Evolutionary conservation across 2,888 invertebrate species (phyloP).

Genomic region (Tenodera sinensis): DNA sequence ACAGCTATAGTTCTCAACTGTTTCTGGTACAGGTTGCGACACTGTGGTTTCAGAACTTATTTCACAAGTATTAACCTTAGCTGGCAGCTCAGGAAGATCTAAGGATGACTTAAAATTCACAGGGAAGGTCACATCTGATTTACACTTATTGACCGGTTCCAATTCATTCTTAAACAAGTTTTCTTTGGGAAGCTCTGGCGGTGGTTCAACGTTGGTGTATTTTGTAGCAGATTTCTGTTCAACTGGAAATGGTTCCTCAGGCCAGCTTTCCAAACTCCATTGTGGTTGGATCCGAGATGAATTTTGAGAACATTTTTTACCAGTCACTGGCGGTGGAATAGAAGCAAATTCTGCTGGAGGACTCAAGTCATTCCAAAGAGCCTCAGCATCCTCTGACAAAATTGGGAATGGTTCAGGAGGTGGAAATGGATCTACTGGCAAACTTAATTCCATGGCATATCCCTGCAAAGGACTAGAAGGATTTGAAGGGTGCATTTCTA

Average conservation of each 20-base stretch:
- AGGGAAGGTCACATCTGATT: background rate
- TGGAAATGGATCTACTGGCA: background rate
- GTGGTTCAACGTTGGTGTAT: background rate
- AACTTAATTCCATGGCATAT: background rate
- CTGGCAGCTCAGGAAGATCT: background rate
- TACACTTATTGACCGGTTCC: background rate
- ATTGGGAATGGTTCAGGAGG: background rate
- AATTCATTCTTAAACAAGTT: background rate
- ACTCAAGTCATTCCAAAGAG: background rate
- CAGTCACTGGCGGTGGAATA: background rate
- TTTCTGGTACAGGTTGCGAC: background rate
- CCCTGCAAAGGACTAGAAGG: background rate
- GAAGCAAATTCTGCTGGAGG: background rate
- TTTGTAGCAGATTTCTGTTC: background rate
- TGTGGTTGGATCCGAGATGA: background rate
- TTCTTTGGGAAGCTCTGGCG: background rate
- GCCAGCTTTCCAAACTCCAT: background rate
- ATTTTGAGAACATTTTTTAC: background rate
- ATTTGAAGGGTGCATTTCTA: background rate
- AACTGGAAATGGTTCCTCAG: background rate
- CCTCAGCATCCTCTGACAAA: background rate
- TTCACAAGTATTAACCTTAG: background rate
- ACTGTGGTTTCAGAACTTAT: background rate
- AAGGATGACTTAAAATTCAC: background rate
- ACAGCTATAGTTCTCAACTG: background rate